Evolutionary conservation across 2,797 vertebrate genomes (phyloP), one percentile per base, ranked within the genome.

Genomic region (Distichodus sexfasciatus): DNA sequence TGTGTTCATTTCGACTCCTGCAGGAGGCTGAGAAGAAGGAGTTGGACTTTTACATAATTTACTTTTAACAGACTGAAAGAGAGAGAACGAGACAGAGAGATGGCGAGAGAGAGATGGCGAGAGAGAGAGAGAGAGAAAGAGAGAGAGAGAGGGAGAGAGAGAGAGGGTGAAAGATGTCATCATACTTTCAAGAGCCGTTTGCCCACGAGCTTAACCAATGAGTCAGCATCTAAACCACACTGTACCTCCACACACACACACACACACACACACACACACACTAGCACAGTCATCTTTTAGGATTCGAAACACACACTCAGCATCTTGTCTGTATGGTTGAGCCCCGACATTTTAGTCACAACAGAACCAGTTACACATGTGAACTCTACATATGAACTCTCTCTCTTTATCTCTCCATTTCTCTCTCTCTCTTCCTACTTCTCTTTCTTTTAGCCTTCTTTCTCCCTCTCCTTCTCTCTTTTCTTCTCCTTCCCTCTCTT

Each of bases 201-300:
- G 53, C 23, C 47, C 58, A 44, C 33, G 28, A 46, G 19, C 41
- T 43, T 15, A 19, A 38, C 28, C 14, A 29, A 15, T 47, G 50
- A 71, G 54, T 71, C 68, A 71, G 46, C 50, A 63, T 4, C 6
- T 7, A 17, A 71, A 71, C 69, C 69, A 55, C 50, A 64, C 8
- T 2, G 4, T 44, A 21, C 60, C 38, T 29, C 58, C 35, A 38
- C 44, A 58, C 50, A 55, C 69, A 65, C 53, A 59, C 44, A 33
- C 14, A 47, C 29, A 3, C 21, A 44, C 33, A 3, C 35, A 6
- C 35, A 2, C 17, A 50, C 23, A 41, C 11, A 48, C 12, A 19
- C 2, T 10, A 1, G 14, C 19, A 17, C 41, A 55, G 38, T 38
- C 35, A 53, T 46, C 59, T 21, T 66, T 6, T 29, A 54, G 35